These are phyloP conservation scores for Microtus oregoni DNA, from an alignment of 2,113 vertebrate species.

Conservation along the genomic window DNA sequence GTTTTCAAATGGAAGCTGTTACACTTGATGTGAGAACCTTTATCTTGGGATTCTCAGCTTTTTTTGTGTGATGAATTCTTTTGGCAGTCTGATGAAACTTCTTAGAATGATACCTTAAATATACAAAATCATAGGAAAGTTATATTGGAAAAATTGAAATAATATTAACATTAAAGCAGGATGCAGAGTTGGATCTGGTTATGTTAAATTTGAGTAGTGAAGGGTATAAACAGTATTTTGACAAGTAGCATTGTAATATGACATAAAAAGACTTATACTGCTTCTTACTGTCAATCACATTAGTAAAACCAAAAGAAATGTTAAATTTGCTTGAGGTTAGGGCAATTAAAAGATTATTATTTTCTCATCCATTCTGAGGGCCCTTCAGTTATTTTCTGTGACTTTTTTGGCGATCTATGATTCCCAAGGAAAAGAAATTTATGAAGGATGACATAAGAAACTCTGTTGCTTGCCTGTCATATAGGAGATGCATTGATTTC, in stretches of 20 bases:
- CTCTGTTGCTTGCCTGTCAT: slow-evolving; percentile 16
- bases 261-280: slow-evolving; percentile 13
- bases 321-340: slow-evolving; percentile 44
- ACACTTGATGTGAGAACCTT: neutral
- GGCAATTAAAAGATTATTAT: slow-evolving; percentile 37
- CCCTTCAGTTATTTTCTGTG: neutral
- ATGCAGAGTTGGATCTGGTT: slow-evolving; percentile 30
- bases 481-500: neutral
- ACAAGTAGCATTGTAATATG: slow-evolving; percentile 18
- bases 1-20: neutral
- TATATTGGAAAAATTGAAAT: slow-evolving; percentile 31
- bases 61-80: neutral
- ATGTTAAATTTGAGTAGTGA: slow-evolving; percentile 25
- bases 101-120: slow-evolving; percentile 13
- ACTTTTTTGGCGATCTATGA: neutral
- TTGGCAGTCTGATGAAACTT: slow-evolving; percentile 29
- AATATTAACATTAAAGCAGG: neutral
- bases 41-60: neutral
- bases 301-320: slow-evolving; percentile 48
- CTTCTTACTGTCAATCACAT: neutral
- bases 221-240: slow-evolving; percentile 36
- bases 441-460: neutral
- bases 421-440: neutral
- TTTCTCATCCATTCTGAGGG: slow-evolving; percentile 29
- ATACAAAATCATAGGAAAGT: neutral